Base-by-base conservation (phyloP, 2,888 invertebrate genomes). In the Mamestra brassicae region DNA sequence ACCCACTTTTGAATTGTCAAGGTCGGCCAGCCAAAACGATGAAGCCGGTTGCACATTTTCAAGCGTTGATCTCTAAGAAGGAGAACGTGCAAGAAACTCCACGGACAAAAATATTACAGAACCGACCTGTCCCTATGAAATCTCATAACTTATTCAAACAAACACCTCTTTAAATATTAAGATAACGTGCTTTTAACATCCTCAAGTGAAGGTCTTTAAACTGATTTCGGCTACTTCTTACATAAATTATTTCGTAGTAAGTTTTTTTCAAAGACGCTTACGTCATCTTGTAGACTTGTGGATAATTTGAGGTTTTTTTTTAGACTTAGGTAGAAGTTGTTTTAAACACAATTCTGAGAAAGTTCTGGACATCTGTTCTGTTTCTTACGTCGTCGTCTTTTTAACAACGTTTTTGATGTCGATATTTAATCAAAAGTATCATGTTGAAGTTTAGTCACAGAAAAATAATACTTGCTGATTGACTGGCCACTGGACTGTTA, bases 91-190 rank as follows among this genome's bases (percentile, higher is more conserved):
- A 47, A 47, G 13, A 47, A 47, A 47, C 13, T 47, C 47, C 17
- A 17, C 45, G 11, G 45, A 6, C 7, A 45, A 45, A 62, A 74
- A 66, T 54, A 66, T 36, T 15, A 26, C 45, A 60, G 8, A 10
- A 34, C 34, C 6, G 1, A 15, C 36, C 15, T 26, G 72, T 38
- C 47, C 10, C 7, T 58, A 15, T 36, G 42, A 63, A 69, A 60
- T 67, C 54, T 42, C 57, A 78, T 82, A 74, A 71, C 4, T 84
- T 85, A 85, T 86, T 84, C 65, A 82, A 69, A 79, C 68, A 82
- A 84, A 87, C 71, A 85, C 74, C 76, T 75, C 76, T 80, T 78
- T 85, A 76, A 57, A 79, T 80, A 80, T 79, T 79, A 77, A 80
- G 65, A 80, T 78, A 69, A 85, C 42, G 65, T 62, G 60, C 75